These are phyloP conservation scores for Montipora foliosa DNA, from an alignment of 64 coral and sea anemone species.

Conservation along the genomic window DNA sequence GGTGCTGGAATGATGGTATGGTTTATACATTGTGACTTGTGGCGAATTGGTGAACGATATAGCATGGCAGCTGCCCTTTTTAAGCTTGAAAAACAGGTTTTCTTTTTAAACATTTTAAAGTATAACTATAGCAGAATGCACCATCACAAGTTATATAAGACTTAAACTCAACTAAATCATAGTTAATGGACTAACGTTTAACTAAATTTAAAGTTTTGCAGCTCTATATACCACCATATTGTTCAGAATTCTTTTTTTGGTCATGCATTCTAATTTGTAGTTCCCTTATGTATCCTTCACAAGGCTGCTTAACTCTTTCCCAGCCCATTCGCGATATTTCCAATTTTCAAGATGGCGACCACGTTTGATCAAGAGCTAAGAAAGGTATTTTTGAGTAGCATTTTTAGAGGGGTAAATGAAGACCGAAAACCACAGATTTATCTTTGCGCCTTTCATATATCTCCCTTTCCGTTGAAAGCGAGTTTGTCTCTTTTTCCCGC, in stretches of 20 bases:
- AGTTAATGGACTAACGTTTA: too few species aligned
- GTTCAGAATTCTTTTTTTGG: not conserved
- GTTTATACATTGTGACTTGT: conserved; percentile 6
- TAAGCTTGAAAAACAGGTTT: not conserved
- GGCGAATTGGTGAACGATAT: conserved; percentile 1
- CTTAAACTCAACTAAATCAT: not conserved
- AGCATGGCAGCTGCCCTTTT: not conserved
- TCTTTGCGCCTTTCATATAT: not conserved
- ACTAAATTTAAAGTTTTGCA: too few species aligned
- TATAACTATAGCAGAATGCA: not conserved
- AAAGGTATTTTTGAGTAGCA: conserved; percentile 47
- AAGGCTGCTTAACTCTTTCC: too few species aligned
- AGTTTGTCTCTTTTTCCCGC: too few species aligned
- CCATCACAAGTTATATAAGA: not conserved
- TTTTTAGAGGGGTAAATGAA: not conserved
- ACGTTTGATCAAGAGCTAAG: conserved; percentile 91
- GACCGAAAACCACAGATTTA: too few species aligned
- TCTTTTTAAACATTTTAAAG: not conserved
- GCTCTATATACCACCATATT: not conserved
- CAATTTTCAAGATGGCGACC: conserved; percentile 83
- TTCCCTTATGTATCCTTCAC: too few species aligned
- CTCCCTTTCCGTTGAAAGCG: not conserved
- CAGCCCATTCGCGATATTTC: not conserved
- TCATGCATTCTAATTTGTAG: not conserved
- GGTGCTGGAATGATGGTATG: not conserved